Conservation (phyloP, 2,888 invertebrate species). For the Machimus rusticus region DNA sequence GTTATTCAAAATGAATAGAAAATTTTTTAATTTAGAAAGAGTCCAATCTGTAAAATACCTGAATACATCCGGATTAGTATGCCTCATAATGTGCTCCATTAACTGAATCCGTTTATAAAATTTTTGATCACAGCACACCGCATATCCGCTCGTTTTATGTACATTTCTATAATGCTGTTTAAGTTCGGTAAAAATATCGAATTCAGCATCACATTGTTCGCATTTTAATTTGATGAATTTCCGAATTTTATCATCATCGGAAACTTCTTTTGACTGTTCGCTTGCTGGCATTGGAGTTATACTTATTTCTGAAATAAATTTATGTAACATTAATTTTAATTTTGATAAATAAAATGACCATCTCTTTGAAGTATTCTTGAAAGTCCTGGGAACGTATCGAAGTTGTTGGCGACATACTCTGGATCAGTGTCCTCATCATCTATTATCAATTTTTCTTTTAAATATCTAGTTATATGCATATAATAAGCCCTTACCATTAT, state of each 20-base stretch:
- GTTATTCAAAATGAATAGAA: too few species aligned
- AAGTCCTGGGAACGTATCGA: constrained; percentile 35
- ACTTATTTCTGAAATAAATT: constrained; percentile 34
- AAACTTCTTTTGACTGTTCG: neutral
- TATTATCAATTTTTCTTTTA: neutral
- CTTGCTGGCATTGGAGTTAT: constrained; percentile 36
- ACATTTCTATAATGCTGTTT: constrained; percentile 39
- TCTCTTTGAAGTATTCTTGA: constrained; percentile 40
- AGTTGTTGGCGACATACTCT: constrained; percentile 17
- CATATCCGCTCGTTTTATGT: constrained; percentile 44
- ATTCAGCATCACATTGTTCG: constrained; percentile 42
- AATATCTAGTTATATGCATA: neutral
- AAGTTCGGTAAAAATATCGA: constrained; percentile 42
- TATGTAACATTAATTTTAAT: neutral
- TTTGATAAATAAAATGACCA: neutral
- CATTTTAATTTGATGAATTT: constrained; percentile 43
- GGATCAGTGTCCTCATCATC: neutral
- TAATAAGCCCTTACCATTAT: constrained; percentile 14
- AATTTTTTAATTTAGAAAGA: too few species aligned
- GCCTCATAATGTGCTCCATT: constrained; percentile 44
- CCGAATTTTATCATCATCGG: constrained; percentile 42
- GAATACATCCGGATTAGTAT: constrained; percentile 35
- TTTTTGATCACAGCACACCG: constrained; percentile 44
- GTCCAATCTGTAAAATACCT: neutral
- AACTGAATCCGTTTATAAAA: constrained; percentile 37